These are phyloP conservation scores for Euleptes europaea DNA, from an alignment of 2,113 vertebrate species.

Conservation along the genomic window DNA sequence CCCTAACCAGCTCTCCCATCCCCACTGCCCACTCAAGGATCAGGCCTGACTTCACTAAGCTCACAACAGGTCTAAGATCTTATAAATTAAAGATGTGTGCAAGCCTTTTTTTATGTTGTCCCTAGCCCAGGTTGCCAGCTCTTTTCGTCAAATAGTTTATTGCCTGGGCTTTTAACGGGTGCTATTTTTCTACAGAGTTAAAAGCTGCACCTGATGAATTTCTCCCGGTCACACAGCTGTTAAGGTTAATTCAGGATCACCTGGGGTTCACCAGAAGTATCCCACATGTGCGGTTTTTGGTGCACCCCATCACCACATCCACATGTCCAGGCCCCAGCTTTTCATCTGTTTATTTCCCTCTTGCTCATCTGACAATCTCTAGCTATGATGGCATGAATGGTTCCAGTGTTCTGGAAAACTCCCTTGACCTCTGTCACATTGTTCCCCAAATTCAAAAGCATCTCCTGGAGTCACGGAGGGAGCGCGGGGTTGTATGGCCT, in stretches of 20 bases:
- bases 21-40: no score
- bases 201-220: background rate
- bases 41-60: background rate
- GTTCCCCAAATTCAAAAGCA: background rate
- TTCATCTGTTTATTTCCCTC: background rate
- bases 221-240: background rate
- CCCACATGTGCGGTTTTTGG: background rate
- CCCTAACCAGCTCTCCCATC: background rate
- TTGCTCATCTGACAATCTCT: background rate
- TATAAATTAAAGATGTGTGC: background rate
- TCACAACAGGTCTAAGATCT: background rate
- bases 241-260: background rate
- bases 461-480: rapidly evolving
- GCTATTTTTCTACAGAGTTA: background rate
- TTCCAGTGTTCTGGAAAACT: constrained; percentile 1
- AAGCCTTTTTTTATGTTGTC: background rate
- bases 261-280: background rate
- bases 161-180: background rate
- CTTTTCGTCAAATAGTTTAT: no score
- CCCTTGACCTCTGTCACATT: background rate
- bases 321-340: background rate
- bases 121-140: no score
- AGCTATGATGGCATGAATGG: background rate
- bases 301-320: background rate
- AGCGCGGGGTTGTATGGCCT: rapidly evolving